Conservation (phyloP, 1,140 invertebrate species). For the Forficula auricularia region DNA sequence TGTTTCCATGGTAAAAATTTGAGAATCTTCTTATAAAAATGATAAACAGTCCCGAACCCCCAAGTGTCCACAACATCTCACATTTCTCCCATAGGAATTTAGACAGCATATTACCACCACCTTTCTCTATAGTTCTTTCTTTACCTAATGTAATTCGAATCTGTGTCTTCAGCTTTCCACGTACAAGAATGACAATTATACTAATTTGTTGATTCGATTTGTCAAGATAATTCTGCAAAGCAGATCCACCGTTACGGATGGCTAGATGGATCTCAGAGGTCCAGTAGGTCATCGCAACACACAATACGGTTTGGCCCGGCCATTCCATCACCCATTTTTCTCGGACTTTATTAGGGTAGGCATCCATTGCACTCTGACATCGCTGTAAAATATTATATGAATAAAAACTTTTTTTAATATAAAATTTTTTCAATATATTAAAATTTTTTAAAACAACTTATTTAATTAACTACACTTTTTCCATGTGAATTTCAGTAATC, state of each 20-base stretch:
- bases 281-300: slow-evolving; percentile 77
- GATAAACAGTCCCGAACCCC: too few species aligned
- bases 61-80: too few species aligned
- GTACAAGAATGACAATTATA: slow-evolving; percentile 69
- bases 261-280: slow-evolving; percentile 65
- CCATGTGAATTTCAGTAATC: too few species aligned
- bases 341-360: slow-evolving; percentile 44
- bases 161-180: slow-evolving; percentile 69
- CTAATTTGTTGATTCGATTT: slow-evolving; percentile 51
- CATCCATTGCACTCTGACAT: slow-evolving; percentile 34
- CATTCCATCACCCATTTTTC: slow-evolving; percentile 70
- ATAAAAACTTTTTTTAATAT: too few species aligned
- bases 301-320: slow-evolving; percentile 77
- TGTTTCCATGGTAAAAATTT: too few species aligned
- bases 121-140: too few species aligned
- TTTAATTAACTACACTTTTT: too few species aligned
- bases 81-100: too few species aligned
- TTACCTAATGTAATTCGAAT: slow-evolving; percentile 76
- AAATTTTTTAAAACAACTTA: too few species aligned
- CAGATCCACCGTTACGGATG: slow-evolving; percentile 35
- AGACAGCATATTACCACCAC: too few species aligned
- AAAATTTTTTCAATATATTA: too few species aligned
- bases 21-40: too few species aligned
- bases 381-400: slow-evolving; percentile 23
- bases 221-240: slow-evolving; percentile 34